Base-by-base conservation (phyloP, 1,140 invertebrate species). In the Calosoma granatense region DNA sequence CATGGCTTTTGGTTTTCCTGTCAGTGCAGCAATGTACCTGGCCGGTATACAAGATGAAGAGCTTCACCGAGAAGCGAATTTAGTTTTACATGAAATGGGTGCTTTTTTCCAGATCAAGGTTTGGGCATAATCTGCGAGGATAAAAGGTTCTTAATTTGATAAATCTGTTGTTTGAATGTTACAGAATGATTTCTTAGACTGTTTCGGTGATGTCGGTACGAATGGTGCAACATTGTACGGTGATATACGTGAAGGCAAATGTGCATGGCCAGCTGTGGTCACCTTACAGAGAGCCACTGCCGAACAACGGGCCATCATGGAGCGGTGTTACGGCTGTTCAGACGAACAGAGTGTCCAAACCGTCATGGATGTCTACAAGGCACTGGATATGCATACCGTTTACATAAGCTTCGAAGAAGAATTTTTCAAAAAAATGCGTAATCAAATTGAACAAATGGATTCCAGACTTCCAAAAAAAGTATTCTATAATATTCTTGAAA, bases 161-260 rank as follows among this genome's bases (percentile, higher is more conserved):
- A n/a, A n/a, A n/a, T n/a, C n/a, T n/a, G n/a, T n/a, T n/a, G n/a
- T n/a, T n/a, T n/a, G n/a, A n/a, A n/a, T n/a, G n/a, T n/a, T n/a
- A 36, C 79, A 95, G 82, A 91, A 99, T 74, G 96, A 98, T 70
- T 97, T 88, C 70, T 76, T 98, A 12, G 94, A 98, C 71, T 94
- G 89, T 68, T 98, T 88, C 71, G 94, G 94, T 1, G 83, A 96
- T 72, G 79, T 86, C 12, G 74, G 81, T 19, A 76, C 89, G 0
- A 95, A 85, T 4, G 95, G 94, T 1, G 98, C 97, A 76, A 74
- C 84, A 20, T 90, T 90, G 1, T 88, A 88, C 2, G 94, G 84
- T 2, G 96, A 98, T 67, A 97, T 98, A 60, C 78, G 88, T 72
- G 91, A 96, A 64, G 93, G 92, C 22, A 98, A 98, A 78, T 98